phyloP scores from a whole-genome alignment of 1,140 invertebrate species.

The Brachionus manjavacas region DNA sequence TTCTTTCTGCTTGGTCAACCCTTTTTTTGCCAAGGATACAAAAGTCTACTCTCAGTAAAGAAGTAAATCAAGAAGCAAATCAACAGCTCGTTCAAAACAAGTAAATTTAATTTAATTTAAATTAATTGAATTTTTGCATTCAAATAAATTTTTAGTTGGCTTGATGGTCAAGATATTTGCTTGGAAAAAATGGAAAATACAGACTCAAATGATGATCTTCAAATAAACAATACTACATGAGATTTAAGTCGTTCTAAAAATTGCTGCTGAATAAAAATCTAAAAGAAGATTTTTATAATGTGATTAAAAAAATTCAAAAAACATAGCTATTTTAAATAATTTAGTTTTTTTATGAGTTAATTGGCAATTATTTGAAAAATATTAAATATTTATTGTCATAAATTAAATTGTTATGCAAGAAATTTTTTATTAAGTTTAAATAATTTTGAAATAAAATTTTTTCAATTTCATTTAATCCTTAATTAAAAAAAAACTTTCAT shows the following conservation, averaged over 20 bases:
- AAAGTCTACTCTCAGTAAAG: not conserved
- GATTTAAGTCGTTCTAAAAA: not conserved
- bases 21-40: not conserved
- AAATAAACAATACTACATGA: not conserved
- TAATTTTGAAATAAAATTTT: too few relatives aligned
- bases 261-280: not conserved
- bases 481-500: too few relatives aligned
- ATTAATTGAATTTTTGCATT: not conserved
- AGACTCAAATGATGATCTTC: not conserved
- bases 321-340: too few relatives aligned
- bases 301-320: too few relatives aligned
- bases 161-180: conserved; percentile 16
- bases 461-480: too few relatives aligned
- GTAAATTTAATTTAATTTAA: not conserved
- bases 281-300: too few relatives aligned
- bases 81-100: conserved; percentile 21
- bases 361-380: too few relatives aligned
- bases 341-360: too few relatives aligned
- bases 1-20: not conserved
- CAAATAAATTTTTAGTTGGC: not conserved
- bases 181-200: not conserved
- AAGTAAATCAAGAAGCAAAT: not conserved
- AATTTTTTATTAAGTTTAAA: too few relatives aligned
- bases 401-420: too few relatives aligned
- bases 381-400: too few relatives aligned